phyloP scores from a whole-genome alignment of 2,113 vertebrate species.

The Lampris megalopsis region DNA sequence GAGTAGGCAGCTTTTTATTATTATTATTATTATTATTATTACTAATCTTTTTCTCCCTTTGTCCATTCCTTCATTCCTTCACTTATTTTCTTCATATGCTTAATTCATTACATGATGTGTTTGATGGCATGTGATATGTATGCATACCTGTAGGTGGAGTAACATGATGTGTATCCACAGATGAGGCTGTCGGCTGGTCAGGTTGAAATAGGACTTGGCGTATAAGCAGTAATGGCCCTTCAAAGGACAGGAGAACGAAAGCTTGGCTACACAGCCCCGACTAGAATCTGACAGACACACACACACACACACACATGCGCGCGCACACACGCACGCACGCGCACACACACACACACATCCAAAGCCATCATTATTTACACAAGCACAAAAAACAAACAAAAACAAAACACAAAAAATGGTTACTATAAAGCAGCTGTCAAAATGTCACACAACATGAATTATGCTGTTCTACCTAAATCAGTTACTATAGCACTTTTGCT shows the following conservation, averaged over 20 bases:
- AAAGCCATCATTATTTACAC: background rate
- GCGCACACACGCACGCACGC: conserved; percentile 7
- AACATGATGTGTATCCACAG: conserved; percentile 97
- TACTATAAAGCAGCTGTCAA: conserved; percentile 5
- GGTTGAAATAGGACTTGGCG: conserved; percentile 90
- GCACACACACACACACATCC: background rate
- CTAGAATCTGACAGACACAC: conserved; percentile 80
- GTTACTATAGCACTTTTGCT: too few relatives aligned
- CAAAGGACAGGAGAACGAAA: conserved; percentile 92
- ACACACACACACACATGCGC: conserved; percentile 27
- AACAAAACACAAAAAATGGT: background rate
- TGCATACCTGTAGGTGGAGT: conserved; percentile 90
- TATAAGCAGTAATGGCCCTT: conserved; percentile 96
- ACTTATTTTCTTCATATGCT: too few relatives aligned
- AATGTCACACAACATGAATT: background rate
- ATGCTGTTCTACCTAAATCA: background rate
- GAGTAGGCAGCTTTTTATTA: too few relatives aligned
- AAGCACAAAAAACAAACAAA: background rate
- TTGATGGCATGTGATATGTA: background rate
- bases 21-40: too few relatives aligned
- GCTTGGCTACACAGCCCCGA: conserved; percentile 87
- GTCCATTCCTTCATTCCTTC: too few relatives aligned
- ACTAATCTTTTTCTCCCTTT: too few relatives aligned
- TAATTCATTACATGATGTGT: background rate
- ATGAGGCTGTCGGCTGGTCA: conserved; percentile 88